These are phyloP conservation scores for Callaeas wilsoni DNA, from an alignment of 2,113 vertebrate genomes.

Conservation along the genomic window DNA sequence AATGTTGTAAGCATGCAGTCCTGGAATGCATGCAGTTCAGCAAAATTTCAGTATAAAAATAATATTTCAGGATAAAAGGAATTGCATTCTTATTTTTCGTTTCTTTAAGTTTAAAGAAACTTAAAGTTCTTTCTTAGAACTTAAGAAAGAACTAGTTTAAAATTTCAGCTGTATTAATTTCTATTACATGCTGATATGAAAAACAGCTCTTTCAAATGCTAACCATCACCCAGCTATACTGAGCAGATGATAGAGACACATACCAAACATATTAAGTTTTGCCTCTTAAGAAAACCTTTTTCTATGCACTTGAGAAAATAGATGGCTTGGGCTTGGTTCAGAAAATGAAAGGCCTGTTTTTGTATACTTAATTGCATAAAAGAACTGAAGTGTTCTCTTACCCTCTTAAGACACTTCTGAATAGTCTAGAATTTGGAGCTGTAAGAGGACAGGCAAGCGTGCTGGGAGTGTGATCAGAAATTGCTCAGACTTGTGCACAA, in stretches of 20 bases:
- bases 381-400: neutral
- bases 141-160: too few relatives aligned
- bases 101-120: neutral
- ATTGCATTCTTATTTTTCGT: neutral
- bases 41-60: neutral
- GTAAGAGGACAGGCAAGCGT: neutral
- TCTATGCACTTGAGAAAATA: neutral
- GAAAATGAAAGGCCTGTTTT: neutral
- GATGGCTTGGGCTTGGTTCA: neutral
- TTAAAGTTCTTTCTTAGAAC: too few relatives aligned
- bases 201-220: neutral
- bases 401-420: neutral
- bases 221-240: neutral
- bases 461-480: neutral
- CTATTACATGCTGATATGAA: neutral
- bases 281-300: neutral
- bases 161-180: neutral
- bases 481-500: neutral
- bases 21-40: neutral
- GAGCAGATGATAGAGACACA: neutral
- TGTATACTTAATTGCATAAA: neutral
- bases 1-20: neutral
- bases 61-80: neutral
- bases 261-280: neutral
- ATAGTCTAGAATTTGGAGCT: neutral